Conservation (phyloP, 23 tunicate species). For the Styela clava region DNA sequence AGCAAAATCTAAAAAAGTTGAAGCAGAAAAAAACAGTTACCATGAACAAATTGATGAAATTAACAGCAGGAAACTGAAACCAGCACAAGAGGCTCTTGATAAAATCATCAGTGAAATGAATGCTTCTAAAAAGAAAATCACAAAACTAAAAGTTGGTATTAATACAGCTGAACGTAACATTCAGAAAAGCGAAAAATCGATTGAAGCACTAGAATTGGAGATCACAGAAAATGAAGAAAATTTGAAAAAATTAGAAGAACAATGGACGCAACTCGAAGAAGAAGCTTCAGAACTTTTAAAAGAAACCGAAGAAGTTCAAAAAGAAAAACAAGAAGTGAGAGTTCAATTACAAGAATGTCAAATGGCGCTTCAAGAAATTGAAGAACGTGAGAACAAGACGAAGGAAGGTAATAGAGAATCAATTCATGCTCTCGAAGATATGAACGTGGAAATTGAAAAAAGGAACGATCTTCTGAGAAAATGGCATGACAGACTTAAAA, state of each 20-base stretch:
- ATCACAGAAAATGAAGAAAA: conserved; percentile 38
- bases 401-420: conserved; percentile 13
- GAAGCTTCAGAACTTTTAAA: conserved; percentile 1
- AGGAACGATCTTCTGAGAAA: conserved; percentile 18
- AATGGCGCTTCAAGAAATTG: conserved; percentile 24
- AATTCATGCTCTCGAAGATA: conserved; percentile 11
- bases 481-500: conserved; percentile 18
- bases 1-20: conserved; percentile 35
- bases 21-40: conserved; percentile 36
- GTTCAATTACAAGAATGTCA: conserved; percentile 20
- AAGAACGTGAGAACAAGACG: conserved; percentile 14
- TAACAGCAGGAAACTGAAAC: conserved; percentile 49
- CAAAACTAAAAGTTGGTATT: conserved; percentile 56
- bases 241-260: conserved; percentile 52
- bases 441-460: conserved; percentile 10
- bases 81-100: conserved; percentile 43
- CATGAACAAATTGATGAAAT: conserved; percentile 44
- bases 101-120: conserved; percentile 28
- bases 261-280: conserved; percentile 59
- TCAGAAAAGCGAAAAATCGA: conserved; percentile 37
- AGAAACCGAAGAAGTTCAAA: conserved; percentile 23
- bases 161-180: conserved; percentile 52
- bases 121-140: conserved; percentile 39
- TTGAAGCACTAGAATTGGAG: conserved; percentile 40
- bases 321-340: conserved; percentile 23